Conservation (phyloP, 2,113 vertebrate genomes). For the Tachysurus vachellii region DNA sequence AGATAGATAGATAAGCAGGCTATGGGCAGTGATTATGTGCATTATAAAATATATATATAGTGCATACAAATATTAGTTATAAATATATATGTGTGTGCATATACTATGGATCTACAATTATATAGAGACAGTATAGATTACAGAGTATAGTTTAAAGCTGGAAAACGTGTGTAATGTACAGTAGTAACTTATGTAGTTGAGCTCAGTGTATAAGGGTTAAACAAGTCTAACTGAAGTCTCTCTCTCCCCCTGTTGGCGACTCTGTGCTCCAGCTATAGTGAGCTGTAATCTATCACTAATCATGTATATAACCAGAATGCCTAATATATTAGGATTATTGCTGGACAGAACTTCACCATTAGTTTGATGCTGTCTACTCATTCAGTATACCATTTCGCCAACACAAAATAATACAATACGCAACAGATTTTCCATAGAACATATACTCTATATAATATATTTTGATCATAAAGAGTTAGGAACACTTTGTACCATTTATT, state of each 20-base stretch:
- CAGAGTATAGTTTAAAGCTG: no score
- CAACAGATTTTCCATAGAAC: background rate
- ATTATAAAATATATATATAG: no score
- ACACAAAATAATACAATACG: background rate
- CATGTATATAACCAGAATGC: background rate
- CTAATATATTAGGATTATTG: background rate
- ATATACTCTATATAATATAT: background rate
- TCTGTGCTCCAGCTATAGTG: background rate
- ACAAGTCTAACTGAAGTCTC: conserved; percentile 25
- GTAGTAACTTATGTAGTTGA: background rate
- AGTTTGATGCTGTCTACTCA: background rate
- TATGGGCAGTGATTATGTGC: no score
- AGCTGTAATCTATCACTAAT: background rate
- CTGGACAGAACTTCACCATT: background rate
- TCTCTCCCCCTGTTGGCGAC: conserved; percentile 53
- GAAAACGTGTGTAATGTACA: background rate
- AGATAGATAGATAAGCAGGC: no score
- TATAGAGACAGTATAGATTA: no score
- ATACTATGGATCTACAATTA: no score
- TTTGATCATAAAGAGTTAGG: background rate
- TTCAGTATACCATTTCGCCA: background rate
- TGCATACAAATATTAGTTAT: no score
- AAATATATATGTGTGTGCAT: no score
- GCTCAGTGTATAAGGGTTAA: background rate
- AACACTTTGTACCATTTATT: background rate